Evolutionary conservation across 2,113 vertebrate species (phyloP).

Genomic region (Picathartes gymnocephalus): DNA sequence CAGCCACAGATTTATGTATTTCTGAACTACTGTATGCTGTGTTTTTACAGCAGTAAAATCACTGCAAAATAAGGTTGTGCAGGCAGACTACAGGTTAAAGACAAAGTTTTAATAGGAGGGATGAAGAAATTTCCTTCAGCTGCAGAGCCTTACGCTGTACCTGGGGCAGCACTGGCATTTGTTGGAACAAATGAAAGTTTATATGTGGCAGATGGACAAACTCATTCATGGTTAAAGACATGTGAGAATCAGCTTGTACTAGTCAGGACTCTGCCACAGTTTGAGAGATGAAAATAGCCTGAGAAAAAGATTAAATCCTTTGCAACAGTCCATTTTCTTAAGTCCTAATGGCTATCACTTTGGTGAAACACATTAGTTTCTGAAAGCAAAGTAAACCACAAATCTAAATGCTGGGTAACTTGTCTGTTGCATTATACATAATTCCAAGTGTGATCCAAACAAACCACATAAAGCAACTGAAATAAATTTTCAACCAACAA

Average conservation of each 20-base stretch:
- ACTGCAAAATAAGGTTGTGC: background rate
- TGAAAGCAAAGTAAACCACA: background rate
- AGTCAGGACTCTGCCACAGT: background rate
- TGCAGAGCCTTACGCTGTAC: background rate
- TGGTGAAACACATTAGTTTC: background rate
- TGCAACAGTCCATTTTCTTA: background rate
- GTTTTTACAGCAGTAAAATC: background rate
- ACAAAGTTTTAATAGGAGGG: background rate
- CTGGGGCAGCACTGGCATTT: background rate
- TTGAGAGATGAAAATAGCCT: background rate
- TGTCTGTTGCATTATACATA: background rate
- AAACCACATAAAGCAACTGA: background rate
- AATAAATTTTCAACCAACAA: background rate
- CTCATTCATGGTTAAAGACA: background rate
- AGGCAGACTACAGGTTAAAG: background rate
- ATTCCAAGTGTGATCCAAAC: background rate
- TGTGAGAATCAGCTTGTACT: background rate
- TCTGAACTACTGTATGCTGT: background rate
- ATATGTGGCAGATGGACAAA: background rate
- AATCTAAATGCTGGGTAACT: background rate
- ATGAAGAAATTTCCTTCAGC: background rate
- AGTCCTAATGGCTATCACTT: background rate
- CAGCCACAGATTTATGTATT: background rate
- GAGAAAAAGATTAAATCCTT: background rate
- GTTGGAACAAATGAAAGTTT: slow-evolving; percentile 34